Evolutionary conservation across 1,140 invertebrate genomes (phyloP), one percentile per base, ranked within the genome.

Genomic region (Cyphomyrmex costatus): DNA sequence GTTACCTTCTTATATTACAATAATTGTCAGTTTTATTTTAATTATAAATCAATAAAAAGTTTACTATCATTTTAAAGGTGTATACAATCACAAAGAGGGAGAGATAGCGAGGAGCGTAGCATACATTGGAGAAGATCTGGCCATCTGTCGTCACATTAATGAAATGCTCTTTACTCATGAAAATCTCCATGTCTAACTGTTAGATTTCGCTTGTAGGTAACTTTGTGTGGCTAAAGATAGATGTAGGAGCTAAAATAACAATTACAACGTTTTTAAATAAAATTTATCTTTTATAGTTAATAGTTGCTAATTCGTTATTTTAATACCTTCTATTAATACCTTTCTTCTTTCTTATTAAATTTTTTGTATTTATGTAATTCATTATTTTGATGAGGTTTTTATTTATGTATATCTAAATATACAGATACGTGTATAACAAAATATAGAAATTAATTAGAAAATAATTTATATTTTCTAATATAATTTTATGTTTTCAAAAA

Each of bases 11-110:
- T 94, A 94, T 94, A 95, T 94, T 92, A 95, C 91, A 94, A 95
- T 95, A 93, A 95, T 95, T 95, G 94, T 95, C 94, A 95, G 92
- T 91, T 95, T 95, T 94, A 95, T 95, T 94, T 95, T 86, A 88
- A 91, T 93, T 93, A 92, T 95, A 95, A 95, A 95, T 95, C 92
- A 92, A 83, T 82, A 73, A 88, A 74, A 87, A 91, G 93, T 93
- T 93, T 88, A 85, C 8, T 88, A 88, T 76, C 82, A 89, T 91
- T 93, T 90, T 89, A 89, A 89, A 77, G 36, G 8, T 42, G 10
- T 71, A 53, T 10, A 36, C 21, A 27, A 21, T 12, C 7, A 16
- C 2, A 16, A 33, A 33, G 27, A 5, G 10, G 33, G 36, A 42
- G 36, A 42, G 8, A 42, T 42, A 42, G 36, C 10, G 36, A 60